Conservation (phyloP, 2,797 vertebrate species). For the Sus cebifrons region DNA sequence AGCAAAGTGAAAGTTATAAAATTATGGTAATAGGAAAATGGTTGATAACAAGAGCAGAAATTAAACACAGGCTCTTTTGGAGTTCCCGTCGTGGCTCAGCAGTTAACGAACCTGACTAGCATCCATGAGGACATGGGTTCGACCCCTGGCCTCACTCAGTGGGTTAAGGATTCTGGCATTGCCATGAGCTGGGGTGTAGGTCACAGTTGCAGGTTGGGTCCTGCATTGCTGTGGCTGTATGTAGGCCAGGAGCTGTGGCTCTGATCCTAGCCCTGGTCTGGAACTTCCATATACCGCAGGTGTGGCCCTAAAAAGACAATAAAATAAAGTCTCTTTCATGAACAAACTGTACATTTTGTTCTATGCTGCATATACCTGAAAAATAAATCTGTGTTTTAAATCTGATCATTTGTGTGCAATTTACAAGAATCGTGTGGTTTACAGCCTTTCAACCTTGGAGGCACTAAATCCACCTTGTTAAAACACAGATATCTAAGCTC, state of each 20-base stretch:
- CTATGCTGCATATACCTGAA: not conserved
- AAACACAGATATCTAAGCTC: not conserved
- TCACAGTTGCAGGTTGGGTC: too few relatives aligned
- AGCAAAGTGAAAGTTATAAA: slow-evolving; percentile 3
- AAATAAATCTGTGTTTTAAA: not conserved
- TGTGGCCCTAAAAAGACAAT: not conserved
- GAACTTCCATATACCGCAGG: too few relatives aligned
- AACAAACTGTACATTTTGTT: not conserved
- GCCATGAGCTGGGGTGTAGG: too few relatives aligned
- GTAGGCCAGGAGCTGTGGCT: too few relatives aligned
- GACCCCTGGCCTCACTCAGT: too few relatives aligned
- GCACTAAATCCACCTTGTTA: not conserved
- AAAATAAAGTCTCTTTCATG: not conserved
- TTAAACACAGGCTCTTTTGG: not conserved
- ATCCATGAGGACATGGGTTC: too few relatives aligned
- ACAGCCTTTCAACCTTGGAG: not conserved
- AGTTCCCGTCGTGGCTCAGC: too few relatives aligned
- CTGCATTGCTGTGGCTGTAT: too few relatives aligned
- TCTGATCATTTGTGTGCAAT: not conserved
- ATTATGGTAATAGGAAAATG: not conserved
- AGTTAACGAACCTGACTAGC: too few relatives aligned
- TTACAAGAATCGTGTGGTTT: not conserved
- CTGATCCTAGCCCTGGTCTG: too few relatives aligned
- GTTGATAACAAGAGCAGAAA: not conserved
- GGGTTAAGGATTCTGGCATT: too few relatives aligned